These are phyloP conservation scores for Chaetodon trifasciatus DNA, from an alignment of 2,797 vertebrate genomes.

Conservation along the genomic window DNA sequence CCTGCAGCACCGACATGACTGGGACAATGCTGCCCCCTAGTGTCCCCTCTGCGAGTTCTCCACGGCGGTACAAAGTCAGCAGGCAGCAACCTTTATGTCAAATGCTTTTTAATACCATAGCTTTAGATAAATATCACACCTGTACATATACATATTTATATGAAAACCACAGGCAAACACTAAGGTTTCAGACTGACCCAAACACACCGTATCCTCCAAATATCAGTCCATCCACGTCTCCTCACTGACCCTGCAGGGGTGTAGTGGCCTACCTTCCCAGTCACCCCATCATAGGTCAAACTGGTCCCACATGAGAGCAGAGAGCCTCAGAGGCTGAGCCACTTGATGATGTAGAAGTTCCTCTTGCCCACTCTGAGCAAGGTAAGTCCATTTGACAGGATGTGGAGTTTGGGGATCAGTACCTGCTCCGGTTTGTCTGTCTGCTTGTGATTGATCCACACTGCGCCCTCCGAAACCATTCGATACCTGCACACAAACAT, in stretches of 20 bases:
- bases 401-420: slow-evolving; percentile 90
- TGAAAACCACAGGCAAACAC: background rate
- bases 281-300: slow-evolving; percentile 35
- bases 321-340: slow-evolving; percentile 89
- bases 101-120: slow-evolving; percentile 60
- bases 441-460: slow-evolving; percentile 92
- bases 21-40: slow-evolving; percentile 68
- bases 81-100: slow-evolving; percentile 31
- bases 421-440: slow-evolving; percentile 91
- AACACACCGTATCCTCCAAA: background rate
- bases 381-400: slow-evolving; percentile 93
- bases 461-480: slow-evolving; percentile 92
- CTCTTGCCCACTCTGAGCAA: slow-evolving; percentile 94
- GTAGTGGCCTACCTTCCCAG: slow-evolving; percentile 62
- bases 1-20: background rate
- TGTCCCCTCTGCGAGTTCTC: slow-evolving; percentile 19
- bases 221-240: slow-evolving; percentile 32
- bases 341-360: slow-evolving; percentile 95
- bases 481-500: slow-evolving; percentile 85
- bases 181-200: background rate
- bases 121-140: slow-evolving; percentile 44
- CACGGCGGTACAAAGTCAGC: slow-evolving; percentile 19
- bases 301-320: background rate
- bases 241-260: slow-evolving; percentile 18
- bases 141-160: slow-evolving; percentile 61